Conservation (phyloP, 2,888 invertebrate species). For the Coelogynopora nodosa region DNA sequence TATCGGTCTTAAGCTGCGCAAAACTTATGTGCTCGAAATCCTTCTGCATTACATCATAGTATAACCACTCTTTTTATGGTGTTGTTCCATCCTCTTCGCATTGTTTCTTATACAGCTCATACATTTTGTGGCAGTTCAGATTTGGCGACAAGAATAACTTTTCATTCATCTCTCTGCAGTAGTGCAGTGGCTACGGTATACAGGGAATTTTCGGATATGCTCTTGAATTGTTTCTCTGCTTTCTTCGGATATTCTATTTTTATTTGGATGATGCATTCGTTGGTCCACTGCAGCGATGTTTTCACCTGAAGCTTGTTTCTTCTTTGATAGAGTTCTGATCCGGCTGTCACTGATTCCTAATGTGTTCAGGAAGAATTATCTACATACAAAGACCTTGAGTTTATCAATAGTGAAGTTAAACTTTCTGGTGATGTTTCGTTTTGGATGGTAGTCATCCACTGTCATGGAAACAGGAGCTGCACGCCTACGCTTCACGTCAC, state of each 20-base stretch:
- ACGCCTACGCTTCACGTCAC: neutral
- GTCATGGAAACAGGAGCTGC: neutral
- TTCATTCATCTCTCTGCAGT: neutral
- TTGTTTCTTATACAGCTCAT: neutral
- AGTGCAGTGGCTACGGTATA: neutral
- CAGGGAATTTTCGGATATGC: neutral
- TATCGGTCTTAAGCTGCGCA: slow-evolving; percentile 32
- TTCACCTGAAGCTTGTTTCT: neutral
- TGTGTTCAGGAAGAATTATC: neutral
- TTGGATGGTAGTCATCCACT: neutral
- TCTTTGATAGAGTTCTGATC: neutral
- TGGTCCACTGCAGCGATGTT: neutral
- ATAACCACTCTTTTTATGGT: neutral
- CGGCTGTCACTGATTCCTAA: neutral
- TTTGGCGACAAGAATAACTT: neutral
- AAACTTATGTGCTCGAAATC: neutral
- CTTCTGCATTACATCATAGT: neutral
- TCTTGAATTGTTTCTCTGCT: neutral
- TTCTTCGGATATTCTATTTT: neutral
- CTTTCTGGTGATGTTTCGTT: neutral
- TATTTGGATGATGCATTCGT: neutral
- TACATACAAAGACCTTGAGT: neutral
- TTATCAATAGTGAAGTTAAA: neutral
- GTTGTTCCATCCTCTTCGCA: neutral
- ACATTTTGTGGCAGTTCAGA: neutral